Conservation (phyloP, 2,888 invertebrate species). For the Empis livida region DNA sequence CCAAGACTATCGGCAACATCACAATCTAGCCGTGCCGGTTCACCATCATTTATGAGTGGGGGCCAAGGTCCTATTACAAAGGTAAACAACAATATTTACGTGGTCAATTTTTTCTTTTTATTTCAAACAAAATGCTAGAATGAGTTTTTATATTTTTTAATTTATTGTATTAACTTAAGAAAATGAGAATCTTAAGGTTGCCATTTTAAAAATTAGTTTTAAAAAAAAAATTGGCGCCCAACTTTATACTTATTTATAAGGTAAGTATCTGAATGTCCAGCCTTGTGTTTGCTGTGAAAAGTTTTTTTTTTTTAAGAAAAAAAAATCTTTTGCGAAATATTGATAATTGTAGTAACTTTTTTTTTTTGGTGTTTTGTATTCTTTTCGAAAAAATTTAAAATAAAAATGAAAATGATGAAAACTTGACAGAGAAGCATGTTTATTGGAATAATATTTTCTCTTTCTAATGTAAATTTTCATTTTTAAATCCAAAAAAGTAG, state of each 20-base stretch:
- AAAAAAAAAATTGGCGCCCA: background rate
- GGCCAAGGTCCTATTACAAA: slow-evolving; percentile 87
- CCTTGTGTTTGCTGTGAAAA: too few relatives aligned
- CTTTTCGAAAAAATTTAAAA: too few relatives aligned
- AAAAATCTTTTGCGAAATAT: too few relatives aligned
- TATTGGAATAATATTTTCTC: too few relatives aligned
- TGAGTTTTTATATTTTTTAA: background rate
- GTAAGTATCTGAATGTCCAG: background rate
- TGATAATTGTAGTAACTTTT: too few relatives aligned
- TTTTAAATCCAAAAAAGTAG: too few relatives aligned
- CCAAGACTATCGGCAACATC: slow-evolving; percentile 82
- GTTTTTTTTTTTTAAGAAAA: too few relatives aligned
- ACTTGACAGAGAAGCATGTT: too few relatives aligned
- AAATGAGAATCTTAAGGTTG: background rate
- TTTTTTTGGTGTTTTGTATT: too few relatives aligned
- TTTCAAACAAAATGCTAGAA: background rate
- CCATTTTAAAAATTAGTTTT: background rate
- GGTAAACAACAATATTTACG: slow-evolving; percentile 44
- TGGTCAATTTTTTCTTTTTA: background rate
- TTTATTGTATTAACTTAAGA: background rate
- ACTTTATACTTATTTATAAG: background rate
- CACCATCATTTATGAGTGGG: slow-evolving; percentile 39
- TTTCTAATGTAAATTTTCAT: too few relatives aligned
- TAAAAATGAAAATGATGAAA: too few relatives aligned
- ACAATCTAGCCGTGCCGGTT: slow-evolving; percentile 48